Evolutionary conservation across 2,797 vertebrate species (phyloP), one percentile per base, ranked within the genome.

Genomic region (Hipposideros larvatus): DNA sequence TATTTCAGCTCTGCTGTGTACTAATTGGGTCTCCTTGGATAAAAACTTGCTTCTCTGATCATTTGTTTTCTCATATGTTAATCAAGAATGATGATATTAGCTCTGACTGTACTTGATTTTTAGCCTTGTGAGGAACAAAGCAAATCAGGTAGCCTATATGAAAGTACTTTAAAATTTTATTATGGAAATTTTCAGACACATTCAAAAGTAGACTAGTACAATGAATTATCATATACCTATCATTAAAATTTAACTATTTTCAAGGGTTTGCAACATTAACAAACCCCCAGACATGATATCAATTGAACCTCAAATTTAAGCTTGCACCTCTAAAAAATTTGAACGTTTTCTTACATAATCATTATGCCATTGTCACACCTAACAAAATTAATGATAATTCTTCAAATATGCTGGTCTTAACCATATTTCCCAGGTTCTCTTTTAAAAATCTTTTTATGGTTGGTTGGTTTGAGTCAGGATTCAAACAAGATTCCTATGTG

Each of bases 111-210:
- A 26, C 37, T 78, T 92, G 70, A 84, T 43, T 85, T 93, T 93
- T n/a, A 74, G 73, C 11, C 90, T 95, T 70, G 68, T 77, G 31
- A 68, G 28, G 16, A 94, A 24, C 24, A 91, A 87, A 85, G 48
- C 65, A 74, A 94, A 94, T 93, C 66, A 46, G 4, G 31, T 19
- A 78, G 22, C 70, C 53, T 84, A n/a, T 51, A 21, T 87, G 87
- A 80, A 90, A 83, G 6, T 65, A 26, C 21, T 83, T 91, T 82
- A 57, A 84, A 61, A 18, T 80, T 84, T 53, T 90, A 87, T 48
- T 70, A 41, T 86, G 24, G 43, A 83, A 80, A 75, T 41, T 75
- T 96, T 75, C 65, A 91, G 73, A 43, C 28, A 57, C 75, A 51
- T 88, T 85, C 21, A 53, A 87, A 86, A 92, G 13, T 43, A 61